These are phyloP conservation scores for Panzeria rudis DNA, from an alignment of 2,888 invertebrate species.

Conservation along the genomic window DNA sequence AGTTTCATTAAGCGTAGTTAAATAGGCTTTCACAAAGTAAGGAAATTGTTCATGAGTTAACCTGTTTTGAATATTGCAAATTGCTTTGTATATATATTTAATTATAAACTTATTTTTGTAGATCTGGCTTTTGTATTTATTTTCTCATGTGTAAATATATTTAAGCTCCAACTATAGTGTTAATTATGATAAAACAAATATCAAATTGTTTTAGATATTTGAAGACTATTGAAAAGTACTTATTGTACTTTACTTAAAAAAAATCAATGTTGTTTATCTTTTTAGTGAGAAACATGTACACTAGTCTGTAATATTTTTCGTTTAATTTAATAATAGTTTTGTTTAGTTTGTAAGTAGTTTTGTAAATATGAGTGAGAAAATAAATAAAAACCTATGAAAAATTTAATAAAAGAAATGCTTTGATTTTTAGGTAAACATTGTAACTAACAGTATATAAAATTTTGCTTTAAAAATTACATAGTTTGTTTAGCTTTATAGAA, in stretches of 20 bases:
- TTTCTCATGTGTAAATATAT: slow-evolving; percentile 49
- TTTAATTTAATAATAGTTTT: slow-evolving; percentile 23
- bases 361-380: slow-evolving; percentile 50
- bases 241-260: slow-evolving; percentile 20
- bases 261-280: slow-evolving; percentile 1
- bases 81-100: neutral
- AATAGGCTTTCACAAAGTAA: neutral
- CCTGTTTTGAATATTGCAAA: neutral
- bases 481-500: no score
- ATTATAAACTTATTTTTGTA: neutral
- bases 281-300: slow-evolving; percentile 19
- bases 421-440: no score
- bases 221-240: slow-evolving; percentile 36
- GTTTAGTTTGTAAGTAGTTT: slow-evolving; percentile 46
- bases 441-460: no score
- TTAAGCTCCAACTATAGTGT: slow-evolving; percentile 35
- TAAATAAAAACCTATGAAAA: slow-evolving; percentile 24
- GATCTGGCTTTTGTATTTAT: slow-evolving; percentile 44
- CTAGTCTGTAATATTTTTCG: slow-evolving; percentile 53
- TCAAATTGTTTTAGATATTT: slow-evolving; percentile 31
- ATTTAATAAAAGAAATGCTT: slow-evolving; percentile 12
- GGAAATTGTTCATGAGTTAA: neutral
- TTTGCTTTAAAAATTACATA: no score
- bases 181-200: slow-evolving; percentile 20
- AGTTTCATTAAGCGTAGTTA: neutral